Evolutionary conservation across 2,888 invertebrate genomes (phyloP), one percentile per base, ranked within the genome.

Genomic region (Synanthedon andrenaeformis): DNA sequence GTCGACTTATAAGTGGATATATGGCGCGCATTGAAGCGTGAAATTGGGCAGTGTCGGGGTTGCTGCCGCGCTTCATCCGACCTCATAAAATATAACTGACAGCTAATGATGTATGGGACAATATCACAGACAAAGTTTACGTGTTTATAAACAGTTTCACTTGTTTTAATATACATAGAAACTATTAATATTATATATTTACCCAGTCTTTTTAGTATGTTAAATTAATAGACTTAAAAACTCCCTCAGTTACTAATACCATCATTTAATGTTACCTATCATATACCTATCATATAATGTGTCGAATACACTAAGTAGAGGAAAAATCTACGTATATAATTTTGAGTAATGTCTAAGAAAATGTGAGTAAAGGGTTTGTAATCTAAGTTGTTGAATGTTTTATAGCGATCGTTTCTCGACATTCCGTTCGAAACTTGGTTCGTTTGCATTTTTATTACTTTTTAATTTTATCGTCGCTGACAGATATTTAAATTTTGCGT

Each of bases 401-500:
- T 60, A 59, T 64, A 53, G 62, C 69, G 59, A 62, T 65, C 64
- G 60, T 62, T 59, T 58, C 58, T 57, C 59, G 56, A 57, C 57
- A 58, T 55, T 58, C 59, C 59, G 58, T 57, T 54, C 56, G 54
- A 57, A 67, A 66, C 62, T 70, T 63, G 54, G 63, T 69, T 74
- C 72, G 72, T 76, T 76, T 69, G 74, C 76, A 77, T 77, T 74
- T 76, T 77, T 72, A 77, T 77, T 72, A 66, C 71, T 71, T 71
- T 69, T 74, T 66, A 74, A 71, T 73, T 69, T 73, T 66, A 69
- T 68, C 65, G 62, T 55, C 58, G 61, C 57, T 51, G 41, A 51
- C 51, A 41, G 51, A 51, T 35, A 28, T 51, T 23, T 53, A 56
- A 52, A 54, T 42, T 54, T 42, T 51, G 17, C 19, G 49, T 49